Evolutionary conservation across 2,113 vertebrate species (phyloP).

Genomic region (Chroicocephalus ridibundus): DNA sequence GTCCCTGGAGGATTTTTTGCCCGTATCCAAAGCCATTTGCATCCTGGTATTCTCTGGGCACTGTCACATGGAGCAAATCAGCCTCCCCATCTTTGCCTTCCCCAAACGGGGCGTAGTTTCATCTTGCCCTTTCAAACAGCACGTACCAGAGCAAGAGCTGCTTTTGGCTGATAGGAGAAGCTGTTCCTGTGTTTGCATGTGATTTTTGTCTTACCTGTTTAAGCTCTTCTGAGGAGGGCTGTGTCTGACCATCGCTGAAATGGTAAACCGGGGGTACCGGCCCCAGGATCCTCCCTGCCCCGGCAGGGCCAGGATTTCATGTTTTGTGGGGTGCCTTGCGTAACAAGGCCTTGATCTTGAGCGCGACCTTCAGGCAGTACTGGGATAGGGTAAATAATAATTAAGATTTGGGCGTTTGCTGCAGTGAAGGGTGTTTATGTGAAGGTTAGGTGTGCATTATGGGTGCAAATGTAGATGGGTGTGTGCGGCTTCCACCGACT

Average conservation of each 20-base stretch:
- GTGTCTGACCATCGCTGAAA: background rate
- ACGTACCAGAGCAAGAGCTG: background rate
- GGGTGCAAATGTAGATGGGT: background rate
- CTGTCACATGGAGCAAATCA: background rate
- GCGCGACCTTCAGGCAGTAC: background rate
- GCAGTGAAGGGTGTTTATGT: background rate
- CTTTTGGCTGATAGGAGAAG: background rate
- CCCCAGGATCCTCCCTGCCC: background rate
- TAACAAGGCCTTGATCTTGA: constrained; percentile 25
- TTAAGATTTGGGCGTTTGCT: constrained; percentile 36
- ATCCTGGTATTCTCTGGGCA: background rate
- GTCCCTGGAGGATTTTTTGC: background rate
- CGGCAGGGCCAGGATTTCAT: background rate
- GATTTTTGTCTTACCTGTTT: background rate
- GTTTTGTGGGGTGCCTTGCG: constrained; percentile 19
- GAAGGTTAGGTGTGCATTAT: background rate
- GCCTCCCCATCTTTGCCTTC: background rate
- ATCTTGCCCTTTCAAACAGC: background rate
- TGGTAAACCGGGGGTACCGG: background rate
- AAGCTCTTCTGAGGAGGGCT: background rate
- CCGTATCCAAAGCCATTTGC: background rate
- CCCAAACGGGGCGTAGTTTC: background rate
- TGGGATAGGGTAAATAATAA: constrained; percentile 28
- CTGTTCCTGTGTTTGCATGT: background rate
- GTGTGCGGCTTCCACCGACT: background rate